Evolutionary conservation across 2,888 invertebrate species (phyloP), one percentile per base, ranked within the genome.

Genomic region (Pammene aurita): DNA sequence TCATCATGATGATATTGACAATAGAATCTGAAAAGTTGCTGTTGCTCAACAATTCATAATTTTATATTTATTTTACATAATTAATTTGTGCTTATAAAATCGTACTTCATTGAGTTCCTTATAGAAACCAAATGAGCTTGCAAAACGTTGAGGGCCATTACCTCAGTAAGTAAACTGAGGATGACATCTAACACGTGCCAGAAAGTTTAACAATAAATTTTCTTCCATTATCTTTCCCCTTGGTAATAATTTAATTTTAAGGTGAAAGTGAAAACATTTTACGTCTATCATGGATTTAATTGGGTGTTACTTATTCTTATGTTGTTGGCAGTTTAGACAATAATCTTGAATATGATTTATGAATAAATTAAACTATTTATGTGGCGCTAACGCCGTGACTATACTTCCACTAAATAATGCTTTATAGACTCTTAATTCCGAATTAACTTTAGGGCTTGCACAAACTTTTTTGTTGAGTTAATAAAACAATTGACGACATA

Each of bases 171-270:
- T 50, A 48, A 57, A 66, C 52, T 52, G 41, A 66, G 44, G 52
- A 42, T 52, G 58, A 58, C 66, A 52, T 44, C n/a, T 44, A 58
- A 58, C 42, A 60, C 42, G 66, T 42, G 42, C 50, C 50, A n/a
- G 42, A 66, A 66, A 66, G 52, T 66, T 66, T 34, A 16, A 34
- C 14, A 16, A 66, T 60, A 62, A 62, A 63, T 67, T 62, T 50
- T 63, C 50, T 50, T 34, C 13, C 35, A 26, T 62, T 56, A 26
- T 48, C 56, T 62, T 67, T 66, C 65, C 57, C 42, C 50, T 58
- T 14, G 57, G 9, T 48, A 50, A 52, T 58, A 66, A 66, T 48
- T 57, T 18, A 50, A 52, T 52, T 41, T 48, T 16, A 35, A 58
- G 58, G 34, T 46, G 18, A 41, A 58, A 66, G 58, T 58, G 58